A percentile compares a stretch with the other conserved stretches of the same genome.
phyloP scores from a whole-genome alignment of 2,113 vertebrate genomes.

The Pluvialis apricaria region DNA sequence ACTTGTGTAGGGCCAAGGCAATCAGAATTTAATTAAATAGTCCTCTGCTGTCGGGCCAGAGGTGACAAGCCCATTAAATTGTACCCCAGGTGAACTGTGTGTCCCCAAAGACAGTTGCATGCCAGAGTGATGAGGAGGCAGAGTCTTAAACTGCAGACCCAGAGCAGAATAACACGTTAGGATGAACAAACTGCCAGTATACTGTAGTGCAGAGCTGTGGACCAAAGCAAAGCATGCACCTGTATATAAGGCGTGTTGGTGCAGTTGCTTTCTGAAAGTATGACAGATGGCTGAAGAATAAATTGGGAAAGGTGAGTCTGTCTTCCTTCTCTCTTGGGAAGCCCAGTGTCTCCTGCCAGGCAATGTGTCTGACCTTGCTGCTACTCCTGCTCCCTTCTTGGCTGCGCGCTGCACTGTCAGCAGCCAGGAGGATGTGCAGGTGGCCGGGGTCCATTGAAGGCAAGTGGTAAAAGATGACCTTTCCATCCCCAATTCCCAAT shows the following conservation, averaged over 20 bases:
- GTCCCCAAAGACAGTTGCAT: background rate
- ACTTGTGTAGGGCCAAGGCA: background rate
- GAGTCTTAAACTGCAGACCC: background rate
- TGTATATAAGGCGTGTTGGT: background rate
- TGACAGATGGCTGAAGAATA: background rate
- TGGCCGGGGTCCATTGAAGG: background rate
- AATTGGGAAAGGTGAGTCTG: background rate
- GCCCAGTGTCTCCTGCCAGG: background rate
- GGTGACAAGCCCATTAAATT: background rate
- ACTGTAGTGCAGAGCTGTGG: background rate
- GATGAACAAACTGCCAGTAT: background rate
- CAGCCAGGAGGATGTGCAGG: background rate
- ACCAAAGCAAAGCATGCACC: background rate
- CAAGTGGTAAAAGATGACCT: background rate
- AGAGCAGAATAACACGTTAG: background rate
- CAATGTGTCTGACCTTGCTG: background rate
- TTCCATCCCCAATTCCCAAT: background rate
- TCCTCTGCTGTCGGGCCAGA: background rate
- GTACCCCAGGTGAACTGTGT: background rate
- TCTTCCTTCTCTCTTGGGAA: background rate
- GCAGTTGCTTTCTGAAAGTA: background rate
- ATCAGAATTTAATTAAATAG: background rate
- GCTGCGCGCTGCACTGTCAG: fast-evolving
- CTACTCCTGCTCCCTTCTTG: background rate
- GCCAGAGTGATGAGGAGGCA: background rate